Base-by-base conservation (phyloP, 2,113 vertebrate species). In the Gnathonemus echidnorhynchus region DNA sequence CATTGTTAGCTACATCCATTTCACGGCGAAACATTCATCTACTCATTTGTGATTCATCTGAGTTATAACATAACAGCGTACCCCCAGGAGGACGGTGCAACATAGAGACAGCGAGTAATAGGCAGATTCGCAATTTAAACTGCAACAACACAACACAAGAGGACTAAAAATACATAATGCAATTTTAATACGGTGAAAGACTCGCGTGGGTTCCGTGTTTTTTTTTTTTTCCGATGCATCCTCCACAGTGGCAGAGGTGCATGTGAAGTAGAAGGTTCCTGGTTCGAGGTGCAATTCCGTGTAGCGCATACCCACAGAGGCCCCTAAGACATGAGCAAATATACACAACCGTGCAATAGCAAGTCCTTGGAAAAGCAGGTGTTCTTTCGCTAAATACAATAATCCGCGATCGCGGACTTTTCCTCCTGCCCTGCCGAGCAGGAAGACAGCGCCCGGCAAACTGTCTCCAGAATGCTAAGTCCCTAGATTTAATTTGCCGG, bases 401-500 rank as follows among this genome's bases (percentile, higher is more conserved):
- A 56, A 56, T 87, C 86, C 27, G 3, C 9, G 86, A 15, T 35
- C 21, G 19, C 70, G 31, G 9, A 21, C 77, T 83, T 42, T 53
- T 53, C 17, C 52, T 53, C 35, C 8, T 46, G 2, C 31, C 15
- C 39, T 62, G 50, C 13, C 50, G 50, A 52, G 50, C 50, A 52
- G 50, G 50, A 27, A 11, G 89, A 19, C 83, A 10, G 24, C 90
- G 66, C 27, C 27, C 48, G 52, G 70, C 21, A 0, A 39, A 50
- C 77, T 77, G 92, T 89, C 91, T 86, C 89, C 88, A 91, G 93
- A 93, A 93, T 94, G 92, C 93, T 92, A 93, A 93, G 89, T 92
- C 93, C 93, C 94, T 93, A 95, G 94, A 95, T 94, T 95, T 93
- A 95, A 95, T 95, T 95, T 95, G 94, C 95, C 93, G 93, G 93